These are phyloP conservation scores for Drosophila putrida DNA, from an alignment of 2,888 invertebrate genomes.

Conservation along the genomic window DNA sequence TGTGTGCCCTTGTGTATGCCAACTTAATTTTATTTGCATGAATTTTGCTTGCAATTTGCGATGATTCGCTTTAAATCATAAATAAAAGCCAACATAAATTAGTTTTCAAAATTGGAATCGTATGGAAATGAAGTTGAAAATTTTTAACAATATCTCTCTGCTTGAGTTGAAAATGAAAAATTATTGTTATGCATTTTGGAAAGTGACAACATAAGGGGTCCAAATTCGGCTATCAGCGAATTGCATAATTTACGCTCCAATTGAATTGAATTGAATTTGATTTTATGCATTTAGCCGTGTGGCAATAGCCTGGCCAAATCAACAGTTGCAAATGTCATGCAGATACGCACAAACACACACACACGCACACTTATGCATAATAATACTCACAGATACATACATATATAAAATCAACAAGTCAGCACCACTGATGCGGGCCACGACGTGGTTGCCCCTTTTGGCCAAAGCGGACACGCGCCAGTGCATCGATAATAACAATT, in stretches of 20 bases:
- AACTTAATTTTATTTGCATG: constrained; percentile 39
- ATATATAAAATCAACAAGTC: constrained; percentile 59
- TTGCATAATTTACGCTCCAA: constrained; percentile 55
- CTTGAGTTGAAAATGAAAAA: constrained; percentile 1
- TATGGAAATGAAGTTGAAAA: not conserved
- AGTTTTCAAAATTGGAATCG: not conserved
- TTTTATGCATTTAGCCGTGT: constrained; percentile 37
- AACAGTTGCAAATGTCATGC: constrained; percentile 59
- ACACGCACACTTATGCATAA: constrained; percentile 2
- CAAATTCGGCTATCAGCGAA: constrained; percentile 43
- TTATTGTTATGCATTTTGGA: constrained; percentile 2
- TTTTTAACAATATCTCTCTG: not conserved
- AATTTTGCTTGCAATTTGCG: constrained; percentile 39
- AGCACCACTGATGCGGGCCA: constrained; percentile 50
- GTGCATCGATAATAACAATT: constrained; percentile 62
- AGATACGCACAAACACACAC: constrained; percentile 25
- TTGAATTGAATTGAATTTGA: constrained; percentile 37
- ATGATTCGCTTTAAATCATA: constrained; percentile 16
- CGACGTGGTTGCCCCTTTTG: constrained; percentile 30
- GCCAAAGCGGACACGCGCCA: constrained; percentile 38
- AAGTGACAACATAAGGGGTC: constrained; percentile 42
- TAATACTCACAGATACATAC: not conserved
- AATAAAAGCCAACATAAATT: not conserved
- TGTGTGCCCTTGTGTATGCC: constrained; percentile 12
- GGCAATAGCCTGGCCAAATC: constrained; percentile 39